A percentile compares a stretch with the other conserved stretches of the same genome.
These are phyloP conservation scores for Odontamblyopus rebecca DNA, from an alignment of 2,797 vertebrate genomes.

Conservation along the genomic window DNA sequence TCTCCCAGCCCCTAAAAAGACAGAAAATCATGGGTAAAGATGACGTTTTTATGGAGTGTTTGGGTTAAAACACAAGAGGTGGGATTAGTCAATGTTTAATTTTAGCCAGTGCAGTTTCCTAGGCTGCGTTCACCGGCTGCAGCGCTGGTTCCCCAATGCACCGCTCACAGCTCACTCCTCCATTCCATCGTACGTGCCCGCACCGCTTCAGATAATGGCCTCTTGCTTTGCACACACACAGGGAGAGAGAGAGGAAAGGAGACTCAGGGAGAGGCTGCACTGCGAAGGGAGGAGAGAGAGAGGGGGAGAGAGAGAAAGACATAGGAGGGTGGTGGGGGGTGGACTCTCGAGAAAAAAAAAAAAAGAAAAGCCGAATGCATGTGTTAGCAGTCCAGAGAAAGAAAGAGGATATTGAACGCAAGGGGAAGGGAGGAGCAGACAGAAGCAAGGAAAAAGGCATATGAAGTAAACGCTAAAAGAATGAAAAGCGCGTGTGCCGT, in stretches of 20 bases:
- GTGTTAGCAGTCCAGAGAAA: slow-evolving; percentile 68
- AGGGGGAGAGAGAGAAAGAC: slow-evolving; percentile 36
- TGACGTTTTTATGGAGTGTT: slow-evolving; percentile 29
- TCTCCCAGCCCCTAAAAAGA: slow-evolving; percentile 23
- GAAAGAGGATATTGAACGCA: slow-evolving; percentile 82
- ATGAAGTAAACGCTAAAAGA: slow-evolving; percentile 66
- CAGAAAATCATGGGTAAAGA: slow-evolving; percentile 31
- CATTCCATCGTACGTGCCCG: slow-evolving; percentile 86
- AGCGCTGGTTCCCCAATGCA: slow-evolving; percentile 57
- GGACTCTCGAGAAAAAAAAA: not conserved
- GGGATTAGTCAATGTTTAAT: slow-evolving; percentile 53
- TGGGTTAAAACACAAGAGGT: slow-evolving; percentile 40
- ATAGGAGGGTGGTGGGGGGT: slow-evolving; percentile 55
- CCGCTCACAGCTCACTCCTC: slow-evolving; percentile 77
- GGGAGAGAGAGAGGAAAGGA: slow-evolving; percentile 72
- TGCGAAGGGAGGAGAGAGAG: slow-evolving; percentile 50
- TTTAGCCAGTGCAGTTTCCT: slow-evolving; percentile 65
- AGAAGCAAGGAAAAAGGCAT: slow-evolving; percentile 76
- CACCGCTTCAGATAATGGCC: slow-evolving; percentile 85
- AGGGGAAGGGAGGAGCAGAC: slow-evolving; percentile 78
- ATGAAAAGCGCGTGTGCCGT: slow-evolving; percentile 63
- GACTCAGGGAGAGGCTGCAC: slow-evolving; percentile 67
- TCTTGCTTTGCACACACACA: slow-evolving; percentile 80
- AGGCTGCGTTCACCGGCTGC: slow-evolving; percentile 54
- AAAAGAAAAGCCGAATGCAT: slow-evolving; percentile 76